Evolutionary conservation across 2,888 invertebrate species (phyloP), one percentile per base, ranked within the genome.

Genomic region (Monochamus alternatus): DNA sequence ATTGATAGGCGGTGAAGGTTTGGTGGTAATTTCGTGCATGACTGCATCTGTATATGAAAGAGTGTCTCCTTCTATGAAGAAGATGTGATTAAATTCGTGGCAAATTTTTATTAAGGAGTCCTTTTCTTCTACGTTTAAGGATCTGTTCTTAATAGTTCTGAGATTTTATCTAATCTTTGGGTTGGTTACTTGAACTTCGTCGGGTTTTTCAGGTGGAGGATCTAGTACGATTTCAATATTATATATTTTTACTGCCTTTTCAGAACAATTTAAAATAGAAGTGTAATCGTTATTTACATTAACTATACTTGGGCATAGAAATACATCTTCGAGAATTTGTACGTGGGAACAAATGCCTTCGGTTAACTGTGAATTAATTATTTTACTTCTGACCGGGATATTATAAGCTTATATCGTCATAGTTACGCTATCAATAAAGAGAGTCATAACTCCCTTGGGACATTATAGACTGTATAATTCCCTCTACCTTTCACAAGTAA

Each of bases 101-200:
- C 83, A 83, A n/a, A 82, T 76, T 64, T 81, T 58, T 38, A 81
- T 64, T 58, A 84, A 52, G 12, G 82, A 80, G 9, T 65, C 12
- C 70, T 78, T 80, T 81, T 84, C 84, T 78, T 84, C 83, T 14
- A 65, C 5, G 73, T 84, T 85, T 65, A 85, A 59, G 73, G 84
- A 63, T 80, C 75, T 43, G 74, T 67, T 71, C 82, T 31, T 44
- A 81, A 3, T 47, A 47, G 47, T 47, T 47, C 47, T 47, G 8
- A 12, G 1, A 47, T 47, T 47, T 47, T 47, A 12, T 47, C 7
- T 71, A 76, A 22, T 22, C 72, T 55, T n/a, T 74, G 30, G 14
- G 75, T 65, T 12, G 43, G 66, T 52, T 31, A 64, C 38, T 67
- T 71, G 65, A 58, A 73, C 22, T 31, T 70, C 47, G 44, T n/a